phyloP scores from a whole-genome alignment of 2,888 invertebrate genomes.

The Cyclophora albipunctata region DNA sequence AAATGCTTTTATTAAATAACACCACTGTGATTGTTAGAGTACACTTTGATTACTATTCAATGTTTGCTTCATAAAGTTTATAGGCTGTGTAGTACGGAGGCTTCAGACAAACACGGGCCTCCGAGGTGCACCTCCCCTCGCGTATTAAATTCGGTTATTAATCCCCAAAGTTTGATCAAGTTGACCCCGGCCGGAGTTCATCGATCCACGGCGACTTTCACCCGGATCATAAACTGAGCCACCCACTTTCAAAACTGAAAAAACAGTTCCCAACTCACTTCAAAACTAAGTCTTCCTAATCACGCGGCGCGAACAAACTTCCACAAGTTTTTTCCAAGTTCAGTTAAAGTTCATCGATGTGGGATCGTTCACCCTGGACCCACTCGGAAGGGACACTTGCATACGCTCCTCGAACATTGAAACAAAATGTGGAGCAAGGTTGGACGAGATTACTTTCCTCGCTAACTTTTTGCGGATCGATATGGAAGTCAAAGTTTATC shows the following conservation, averaged over 20 bases:
- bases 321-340: slow-evolving; percentile 71
- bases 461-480: slow-evolving; percentile 69
- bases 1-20: too few species aligned
- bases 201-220: slow-evolving; percentile 72
- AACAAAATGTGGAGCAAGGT: slow-evolving; percentile 74
- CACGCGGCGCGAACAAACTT: slow-evolving; percentile 71
- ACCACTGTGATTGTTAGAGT: too few species aligned
- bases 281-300: slow-evolving; percentile 75
- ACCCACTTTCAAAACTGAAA: slow-evolving; percentile 75
- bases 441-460: slow-evolving; percentile 68
- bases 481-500: slow-evolving; percentile 67
- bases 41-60: background rate
- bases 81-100: background rate
- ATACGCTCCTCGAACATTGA: slow-evolving; percentile 61
- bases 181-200: slow-evolving; percentile 66
- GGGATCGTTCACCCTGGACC: slow-evolving; percentile 66
- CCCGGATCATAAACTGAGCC: slow-evolving; percentile 74
- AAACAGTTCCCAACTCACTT: slow-evolving; percentile 71
- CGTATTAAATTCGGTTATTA: slow-evolving; percentile 71
- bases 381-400: slow-evolving; percentile 64
- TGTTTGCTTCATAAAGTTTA: background rate
- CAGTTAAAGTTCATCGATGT: slow-evolving; percentile 71
- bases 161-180: slow-evolving; percentile 68
- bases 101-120: slow-evolving; percentile 21
- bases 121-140: slow-evolving; percentile 48